These are phyloP conservation scores for Diglossa cyanea DNA, from an alignment of 2,797 vertebrate genomes.

Conservation along the genomic window DNA sequence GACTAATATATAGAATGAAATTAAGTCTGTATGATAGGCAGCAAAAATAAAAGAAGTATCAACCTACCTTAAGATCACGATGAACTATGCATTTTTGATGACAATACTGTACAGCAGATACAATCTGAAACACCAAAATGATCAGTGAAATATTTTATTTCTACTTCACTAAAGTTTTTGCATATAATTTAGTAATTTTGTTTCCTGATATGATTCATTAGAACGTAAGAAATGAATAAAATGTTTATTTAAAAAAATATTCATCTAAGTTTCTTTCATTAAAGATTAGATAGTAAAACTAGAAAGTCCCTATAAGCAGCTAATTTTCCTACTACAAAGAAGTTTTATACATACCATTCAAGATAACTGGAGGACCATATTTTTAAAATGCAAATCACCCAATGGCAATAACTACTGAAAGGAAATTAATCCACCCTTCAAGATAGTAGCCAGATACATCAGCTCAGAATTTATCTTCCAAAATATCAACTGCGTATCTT, in stretches of 20 bases:
- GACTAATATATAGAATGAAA: neutral
- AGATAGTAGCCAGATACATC: neutral
- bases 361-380: neutral
- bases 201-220: neutral
- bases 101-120: conserved; percentile 96
- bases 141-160: conserved; percentile 6
- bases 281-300: neutral
- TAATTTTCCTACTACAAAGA: neutral
- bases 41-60: neutral
- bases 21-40: neutral
- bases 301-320: neutral
- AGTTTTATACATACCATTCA: neutral
- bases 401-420: neutral
- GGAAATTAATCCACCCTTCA: neutral
- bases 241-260: neutral
- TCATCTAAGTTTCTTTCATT: neutral
- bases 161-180: neutral
- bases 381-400: neutral
- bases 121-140: conserved; percentile 84
- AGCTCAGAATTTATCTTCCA: neutral
- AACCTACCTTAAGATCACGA: conserved; percentile 90
- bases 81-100: conserved; percentile 96
- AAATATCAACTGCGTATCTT: neutral
- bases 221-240: fast-evolving
- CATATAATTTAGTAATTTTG: neutral